These are phyloP conservation scores for Brachionus paranguensis DNA, from an alignment of 1,140 invertebrate species.

Conservation along the genomic window DNA sequence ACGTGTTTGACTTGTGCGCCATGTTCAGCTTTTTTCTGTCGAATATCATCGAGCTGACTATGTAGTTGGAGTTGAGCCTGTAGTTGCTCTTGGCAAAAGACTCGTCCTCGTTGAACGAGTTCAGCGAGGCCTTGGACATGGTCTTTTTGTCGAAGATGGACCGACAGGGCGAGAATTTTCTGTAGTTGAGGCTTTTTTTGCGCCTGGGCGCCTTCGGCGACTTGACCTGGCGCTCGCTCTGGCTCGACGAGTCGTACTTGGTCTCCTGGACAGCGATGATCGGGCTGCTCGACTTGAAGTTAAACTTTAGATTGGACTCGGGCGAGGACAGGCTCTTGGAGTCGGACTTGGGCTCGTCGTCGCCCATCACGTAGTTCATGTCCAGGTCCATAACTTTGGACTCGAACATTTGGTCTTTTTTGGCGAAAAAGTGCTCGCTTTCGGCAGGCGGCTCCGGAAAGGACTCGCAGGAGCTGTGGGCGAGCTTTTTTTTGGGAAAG, in stretches of 20 bases:
- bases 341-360: background rate
- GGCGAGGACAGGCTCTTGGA: background rate
- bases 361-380: background rate
- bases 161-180: background rate
- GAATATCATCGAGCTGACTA: background rate
- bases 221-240: background rate
- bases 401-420: slow-evolving; percentile 28
- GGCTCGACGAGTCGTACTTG: background rate
- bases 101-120: slow-evolving; percentile 11
- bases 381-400: background rate
- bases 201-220: background rate
- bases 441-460: background rate
- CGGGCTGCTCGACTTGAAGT: background rate
- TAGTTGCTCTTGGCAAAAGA: background rate
- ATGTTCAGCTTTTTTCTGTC: background rate
- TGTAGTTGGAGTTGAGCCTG: background rate
- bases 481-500: background rate
- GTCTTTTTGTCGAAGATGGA: slow-evolving; percentile 22
- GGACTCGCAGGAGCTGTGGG: background rate
- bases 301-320: background rate
- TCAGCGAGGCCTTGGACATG: slow-evolving; percentile 14
- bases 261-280: background rate
- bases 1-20: background rate
- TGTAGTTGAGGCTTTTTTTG: background rate
- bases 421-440: background rate